Base-by-base conservation (phyloP, 1,140 invertebrate genomes). In the Pararge aegeria region DNA sequence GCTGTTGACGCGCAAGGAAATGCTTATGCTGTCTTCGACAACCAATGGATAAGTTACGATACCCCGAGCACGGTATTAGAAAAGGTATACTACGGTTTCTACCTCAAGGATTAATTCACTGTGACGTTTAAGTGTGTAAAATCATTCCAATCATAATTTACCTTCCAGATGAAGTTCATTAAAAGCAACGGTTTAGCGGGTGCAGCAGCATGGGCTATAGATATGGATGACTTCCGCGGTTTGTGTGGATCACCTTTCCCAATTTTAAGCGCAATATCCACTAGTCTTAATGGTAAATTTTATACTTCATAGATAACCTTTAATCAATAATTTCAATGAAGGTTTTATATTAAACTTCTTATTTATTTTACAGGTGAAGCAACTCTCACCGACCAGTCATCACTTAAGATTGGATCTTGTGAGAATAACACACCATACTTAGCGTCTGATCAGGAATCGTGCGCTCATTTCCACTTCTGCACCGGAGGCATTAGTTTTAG, bases 11-110 rank as follows among this genome's bases (percentile, higher is more conserved):
- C 92, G 37, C 91, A 92, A n/a, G 94, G 94, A 5, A 92, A 92
- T 27, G 92, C 95, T 0, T 97, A 94, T 71, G 91, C 94, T 9
- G 93, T 93, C 10, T 92, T 93, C 19, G 94, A 93, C 7, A 93
- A 96, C 70, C 95, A 97, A 68, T 97, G 96, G 96, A 91, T 97
- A 38, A 95, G 95, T 1, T 97, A 94, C 71, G 96, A 98, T 61
- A 94, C 96, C 72, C 87, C 91, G 0, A 81, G 92, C 13, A 93
- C 93, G 24, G 88, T 96, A 19, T 89, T 91, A 55, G 91, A 92
- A 61, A 97, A 96, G 92, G 93, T 91, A 90, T 4, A 24, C 7
- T 4, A 24, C n/a, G n/a, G n/a, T n/a, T n/a, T n/a, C n/a, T n/a
- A n/a, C n/a, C n/a, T n/a, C n/a, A n/a, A n/a, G n/a, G n/a, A n/a